Base-by-base conservation (phyloP, 2,113 vertebrate genomes). In the Oncorhynchus masou region DNA sequence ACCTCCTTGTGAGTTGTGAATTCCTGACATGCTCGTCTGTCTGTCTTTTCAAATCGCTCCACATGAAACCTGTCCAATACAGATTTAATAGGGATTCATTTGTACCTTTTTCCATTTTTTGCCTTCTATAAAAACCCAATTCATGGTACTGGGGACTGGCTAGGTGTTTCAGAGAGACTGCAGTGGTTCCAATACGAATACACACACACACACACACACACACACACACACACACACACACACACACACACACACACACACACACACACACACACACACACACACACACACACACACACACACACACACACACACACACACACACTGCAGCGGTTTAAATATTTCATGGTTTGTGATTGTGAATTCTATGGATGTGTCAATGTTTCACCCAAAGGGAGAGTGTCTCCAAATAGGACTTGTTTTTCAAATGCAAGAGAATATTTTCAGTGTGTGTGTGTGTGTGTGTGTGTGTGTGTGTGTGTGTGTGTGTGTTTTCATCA, bases 271-370 rank as follows among this genome's bases (percentile, higher is more conserved):
- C 31, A 34, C 6, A 31, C 31, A 31, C 31, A 31, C 31, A 31
- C 31, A 31, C 31, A 34, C 31, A 34, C 31, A 34, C 31, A 34
- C 31, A 34, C 31, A 31, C 31, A 34, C 31, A 34, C 31, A 34
- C 31, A 34, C 31, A 34, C 31, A 34, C 31, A 34, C 31, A 34
- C 31, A 34, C 31, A 34, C 31, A 34, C 5, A 34, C 1, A 34
- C 5, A 7, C 34, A 34, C 34, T 7, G 34, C 34, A 34, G 34
- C 1, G 34, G 34, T 34, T 34, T 34, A 34, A 34, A 68, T 74
- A 74, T 74, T 74, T 68, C 54, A 74, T 74, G 64, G 5, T 19
- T 67, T 25, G 73, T 22, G 22, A 45, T 49, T 66, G 24, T 74
- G 64, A 68, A 74, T 74, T 68, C 62, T 25, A 66, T 29, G 64